phyloP scores from a whole-genome alignment of 2,113 vertebrate genomes.

The Neotoma lepida region DNA sequence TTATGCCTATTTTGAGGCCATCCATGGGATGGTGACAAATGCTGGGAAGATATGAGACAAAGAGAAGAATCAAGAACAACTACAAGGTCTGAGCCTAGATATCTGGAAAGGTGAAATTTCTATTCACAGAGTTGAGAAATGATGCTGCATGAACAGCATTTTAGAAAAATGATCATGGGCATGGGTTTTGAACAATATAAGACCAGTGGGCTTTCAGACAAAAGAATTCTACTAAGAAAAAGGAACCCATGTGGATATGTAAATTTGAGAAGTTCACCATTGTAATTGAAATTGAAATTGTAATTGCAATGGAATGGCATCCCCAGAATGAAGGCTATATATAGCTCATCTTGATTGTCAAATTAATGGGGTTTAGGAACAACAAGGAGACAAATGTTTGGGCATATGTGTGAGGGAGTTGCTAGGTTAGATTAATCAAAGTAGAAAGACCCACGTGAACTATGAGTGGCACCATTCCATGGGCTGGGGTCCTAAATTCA shows the following conservation, averaged over 20 bases:
- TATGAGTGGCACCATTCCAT: not conserved
- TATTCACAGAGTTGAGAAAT: not conserved
- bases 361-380: not conserved
- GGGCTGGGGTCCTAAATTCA: not conserved
- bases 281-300: not conserved
- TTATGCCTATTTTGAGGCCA: not conserved
- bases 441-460: too few relatives aligned
- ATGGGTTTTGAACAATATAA: not conserved
- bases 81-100: not conserved
- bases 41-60: not conserved
- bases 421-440: not conserved
- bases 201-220: too few relatives aligned
- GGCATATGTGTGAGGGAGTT: rapidly evolving
- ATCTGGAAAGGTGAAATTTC: not conserved
- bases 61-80: not conserved
- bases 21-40: not conserved
- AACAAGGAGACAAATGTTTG: not conserved
- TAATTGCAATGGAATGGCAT: not conserved
- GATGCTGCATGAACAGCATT: not conserved
- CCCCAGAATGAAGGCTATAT: not conserved
- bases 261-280: not conserved
- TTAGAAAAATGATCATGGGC: not conserved
- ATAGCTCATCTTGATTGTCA: not conserved
- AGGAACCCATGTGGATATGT: not conserved
- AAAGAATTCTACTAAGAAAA: not conserved